Conservation (phyloP, 53 echinoderm and acorn worm genomes). For the Echinarachnius parma region DNA sequence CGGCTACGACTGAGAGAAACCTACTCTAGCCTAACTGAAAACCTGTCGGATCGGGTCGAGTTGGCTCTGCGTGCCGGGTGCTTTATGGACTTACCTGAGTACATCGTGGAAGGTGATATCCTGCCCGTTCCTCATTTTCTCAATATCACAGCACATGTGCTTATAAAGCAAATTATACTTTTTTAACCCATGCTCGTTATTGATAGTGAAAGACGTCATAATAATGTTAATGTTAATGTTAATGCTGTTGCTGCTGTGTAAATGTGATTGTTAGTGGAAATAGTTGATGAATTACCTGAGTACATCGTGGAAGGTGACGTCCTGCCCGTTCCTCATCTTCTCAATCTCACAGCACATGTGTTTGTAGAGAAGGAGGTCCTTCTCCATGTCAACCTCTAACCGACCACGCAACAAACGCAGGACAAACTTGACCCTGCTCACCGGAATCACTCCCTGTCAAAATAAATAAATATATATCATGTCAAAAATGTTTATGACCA, state of each 20-base stretch:
- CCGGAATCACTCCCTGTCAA: slow-evolving; percentile 89
- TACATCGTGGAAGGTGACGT: slow-evolving; percentile 97
- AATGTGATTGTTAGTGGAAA: too few species aligned
- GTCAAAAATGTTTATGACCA: too few species aligned
- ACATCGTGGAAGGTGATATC: slow-evolving; percentile 98
- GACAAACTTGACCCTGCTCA: slow-evolving; percentile 94
- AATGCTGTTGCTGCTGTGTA: too few species aligned
- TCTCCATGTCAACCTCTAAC: slow-evolving; percentile 96
- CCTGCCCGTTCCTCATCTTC: slow-evolving; percentile 97
- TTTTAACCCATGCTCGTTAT: too few species aligned
- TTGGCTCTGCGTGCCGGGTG: too few species aligned
- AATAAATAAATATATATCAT: neutral
- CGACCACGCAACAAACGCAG: slow-evolving; percentile 84
- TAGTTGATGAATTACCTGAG: slow-evolving; percentile 62
- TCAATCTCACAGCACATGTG: slow-evolving; percentile 99
- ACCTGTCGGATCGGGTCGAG: too few species aligned
- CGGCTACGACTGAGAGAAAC: too few species aligned
- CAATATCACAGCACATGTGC: slow-evolving; percentile 98
- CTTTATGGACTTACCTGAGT: slow-evolving; percentile 94
- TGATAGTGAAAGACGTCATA: too few species aligned
- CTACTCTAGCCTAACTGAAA: too few species aligned
- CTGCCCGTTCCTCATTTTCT: slow-evolving; percentile 97
- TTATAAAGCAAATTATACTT: too few species aligned
- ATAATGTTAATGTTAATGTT: too few species aligned
- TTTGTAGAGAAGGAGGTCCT: slow-evolving; percentile 86